These are phyloP conservation scores for Eristalis pertinax DNA, from an alignment of 2,888 invertebrate species.

Conservation along the genomic window DNA sequence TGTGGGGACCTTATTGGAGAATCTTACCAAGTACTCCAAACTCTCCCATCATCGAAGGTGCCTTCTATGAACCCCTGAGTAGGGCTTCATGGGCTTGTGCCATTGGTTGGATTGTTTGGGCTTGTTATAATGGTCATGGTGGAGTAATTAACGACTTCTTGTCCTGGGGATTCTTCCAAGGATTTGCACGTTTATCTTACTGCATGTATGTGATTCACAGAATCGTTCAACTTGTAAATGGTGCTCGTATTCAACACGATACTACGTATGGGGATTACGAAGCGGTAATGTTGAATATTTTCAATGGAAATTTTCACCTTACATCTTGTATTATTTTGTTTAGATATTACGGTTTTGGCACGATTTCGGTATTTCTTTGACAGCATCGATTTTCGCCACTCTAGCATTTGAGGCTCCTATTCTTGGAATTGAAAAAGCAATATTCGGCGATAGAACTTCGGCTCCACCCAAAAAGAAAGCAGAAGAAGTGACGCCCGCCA, in stretches of 20 bases:
- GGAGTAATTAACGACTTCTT: conserved; percentile 79
- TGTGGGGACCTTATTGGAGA: conserved; percentile 79
- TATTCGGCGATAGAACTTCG: conserved; percentile 74
- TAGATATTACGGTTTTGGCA: conserved; percentile 81
- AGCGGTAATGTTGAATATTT: conserved; percentile 74
- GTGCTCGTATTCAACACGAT: conserved; percentile 77
- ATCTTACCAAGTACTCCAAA: conserved; percentile 76
- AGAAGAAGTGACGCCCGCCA: conserved; percentile 32
- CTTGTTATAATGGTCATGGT: conserved; percentile 80
- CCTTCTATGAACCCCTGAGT: conserved; percentile 79
- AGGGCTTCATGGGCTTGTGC: conserved; percentile 78
- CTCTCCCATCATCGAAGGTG: conserved; percentile 77
- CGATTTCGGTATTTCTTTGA: conserved; percentile 80
- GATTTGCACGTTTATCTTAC: conserved; percentile 79
- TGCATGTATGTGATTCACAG: conserved; percentile 80
- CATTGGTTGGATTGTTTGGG: conserved; percentile 80
- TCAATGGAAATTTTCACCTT: neutral
- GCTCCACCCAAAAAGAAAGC: conserved; percentile 73
- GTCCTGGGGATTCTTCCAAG: conserved; percentile 79
- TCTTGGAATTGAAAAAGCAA: conserved; percentile 81
- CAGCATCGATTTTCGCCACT: conserved; percentile 80
- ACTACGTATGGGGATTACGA: conserved; percentile 79
- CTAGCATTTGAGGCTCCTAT: conserved; percentile 82
- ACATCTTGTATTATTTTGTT: conserved; percentile 32
- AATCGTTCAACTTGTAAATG: conserved; percentile 78